Conservation (phyloP, 2,797 vertebrate genomes). For the Gobionotothen gibberifrons region DNA sequence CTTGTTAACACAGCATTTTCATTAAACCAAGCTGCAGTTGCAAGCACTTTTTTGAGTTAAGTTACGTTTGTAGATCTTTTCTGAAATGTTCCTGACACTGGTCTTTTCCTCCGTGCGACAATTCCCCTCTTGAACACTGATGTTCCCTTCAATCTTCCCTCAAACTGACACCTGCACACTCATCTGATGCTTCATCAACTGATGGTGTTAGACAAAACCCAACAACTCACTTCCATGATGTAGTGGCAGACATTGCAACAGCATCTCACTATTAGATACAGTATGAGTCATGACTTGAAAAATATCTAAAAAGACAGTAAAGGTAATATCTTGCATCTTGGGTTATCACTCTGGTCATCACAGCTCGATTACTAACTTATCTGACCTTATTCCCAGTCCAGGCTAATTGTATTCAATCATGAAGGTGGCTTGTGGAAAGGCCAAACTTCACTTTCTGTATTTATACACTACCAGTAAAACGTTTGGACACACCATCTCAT, state of each 20-base stretch:
- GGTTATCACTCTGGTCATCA: background rate
- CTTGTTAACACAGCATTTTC: background rate
- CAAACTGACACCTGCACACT: slow-evolving; percentile 38
- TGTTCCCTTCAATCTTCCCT: slow-evolving; percentile 24
- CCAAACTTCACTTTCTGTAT: no score
- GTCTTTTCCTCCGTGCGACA: slow-evolving; percentile 2
- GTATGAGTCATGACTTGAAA: slow-evolving; percentile 28
- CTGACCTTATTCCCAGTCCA: background rate
- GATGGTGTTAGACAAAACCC: slow-evolving; percentile 78
- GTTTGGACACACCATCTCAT: no score
- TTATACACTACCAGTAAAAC: no score
- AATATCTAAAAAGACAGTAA: background rate
- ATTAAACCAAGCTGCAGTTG: background rate
- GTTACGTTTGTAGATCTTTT: background rate
- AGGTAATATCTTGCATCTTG: background rate
- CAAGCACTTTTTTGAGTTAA: background rate
- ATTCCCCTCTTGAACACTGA: slow-evolving; percentile 11
- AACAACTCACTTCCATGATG: slow-evolving; percentile 40
- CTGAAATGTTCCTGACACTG: background rate
- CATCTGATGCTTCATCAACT: slow-evolving; percentile 37
- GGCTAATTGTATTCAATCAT: background rate
- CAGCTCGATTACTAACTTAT: background rate
- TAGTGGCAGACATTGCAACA: slow-evolving; percentile 6
- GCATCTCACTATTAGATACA: background rate
- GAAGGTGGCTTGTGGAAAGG: background rate